Conservation (phyloP, 2,888 invertebrate species). For the Pristionchus entomophagus region DNA sequence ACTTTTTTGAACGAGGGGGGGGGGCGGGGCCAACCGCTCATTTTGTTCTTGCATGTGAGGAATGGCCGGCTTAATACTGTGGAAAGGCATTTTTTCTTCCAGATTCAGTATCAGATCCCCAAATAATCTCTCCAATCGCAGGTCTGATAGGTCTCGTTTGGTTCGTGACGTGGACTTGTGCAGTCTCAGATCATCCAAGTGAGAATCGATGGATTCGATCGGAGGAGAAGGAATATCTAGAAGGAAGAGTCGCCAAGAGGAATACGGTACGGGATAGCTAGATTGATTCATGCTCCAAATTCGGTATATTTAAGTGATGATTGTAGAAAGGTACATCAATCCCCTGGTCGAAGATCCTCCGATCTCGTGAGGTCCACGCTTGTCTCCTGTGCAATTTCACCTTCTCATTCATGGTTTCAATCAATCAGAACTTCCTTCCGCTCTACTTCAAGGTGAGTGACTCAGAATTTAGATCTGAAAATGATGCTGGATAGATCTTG, state of each 20-base stretch:
- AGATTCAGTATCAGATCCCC: no score
- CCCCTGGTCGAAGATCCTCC: slow-evolving; percentile 37
- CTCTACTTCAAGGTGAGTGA: slow-evolving; percentile 45
- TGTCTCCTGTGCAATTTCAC: slow-evolving; percentile 47
- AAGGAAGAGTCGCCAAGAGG: slow-evolving; percentile 18
- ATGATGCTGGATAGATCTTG: background rate
- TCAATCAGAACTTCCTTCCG: slow-evolving; percentile 45
- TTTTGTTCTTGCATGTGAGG: no score
- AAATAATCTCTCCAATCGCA: background rate
- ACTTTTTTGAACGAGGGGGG: no score
- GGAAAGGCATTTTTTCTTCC: no score
- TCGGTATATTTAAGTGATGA: background rate
- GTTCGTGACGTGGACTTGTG: background rate
- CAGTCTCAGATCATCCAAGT: slow-evolving; percentile 24
- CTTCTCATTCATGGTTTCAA: slow-evolving; percentile 42
- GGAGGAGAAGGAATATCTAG: slow-evolving; percentile 39
- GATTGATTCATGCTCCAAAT: no score
- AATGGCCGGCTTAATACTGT: no score
- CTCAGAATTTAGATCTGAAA: background rate
- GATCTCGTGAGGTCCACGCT: slow-evolving; percentile 20
- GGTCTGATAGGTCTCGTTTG: background rate
- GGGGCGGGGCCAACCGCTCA: no score
- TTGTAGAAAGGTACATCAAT: slow-evolving; percentile 7
- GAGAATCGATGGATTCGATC: slow-evolving; percentile 45
- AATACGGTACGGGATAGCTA: background rate